A percentile compares a stretch with the other conserved stretches of the same genome.
Conservation (phyloP, 2,888 invertebrate species). For the Sesia bembeciformis region DNA sequence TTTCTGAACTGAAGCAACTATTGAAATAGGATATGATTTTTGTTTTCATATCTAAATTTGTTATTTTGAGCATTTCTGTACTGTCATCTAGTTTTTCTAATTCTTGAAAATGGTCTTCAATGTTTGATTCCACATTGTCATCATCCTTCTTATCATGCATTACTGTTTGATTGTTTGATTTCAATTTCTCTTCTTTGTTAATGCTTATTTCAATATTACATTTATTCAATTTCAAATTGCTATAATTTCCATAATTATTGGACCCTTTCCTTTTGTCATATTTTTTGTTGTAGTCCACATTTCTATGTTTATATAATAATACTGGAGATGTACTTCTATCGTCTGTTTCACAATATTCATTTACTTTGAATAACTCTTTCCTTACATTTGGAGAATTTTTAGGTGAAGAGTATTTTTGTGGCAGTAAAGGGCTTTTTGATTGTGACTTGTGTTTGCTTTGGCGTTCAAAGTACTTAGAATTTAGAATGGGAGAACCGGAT, state of each 20-base stretch:
- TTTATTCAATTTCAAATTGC: too few species aligned
- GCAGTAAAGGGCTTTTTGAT: neutral
- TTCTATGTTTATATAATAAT: neutral
- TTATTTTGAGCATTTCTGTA: slow-evolving; percentile 1
- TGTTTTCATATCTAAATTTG: slow-evolving; percentile 21
- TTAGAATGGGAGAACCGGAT: neutral
- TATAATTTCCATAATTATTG: too few species aligned
- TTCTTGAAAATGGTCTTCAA: neutral
- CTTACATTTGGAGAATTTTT: neutral
- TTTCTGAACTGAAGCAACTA: slow-evolving; percentile 43
- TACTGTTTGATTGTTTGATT: neutral
- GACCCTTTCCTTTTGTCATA: neutral
- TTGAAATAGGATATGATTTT: slow-evolving; percentile 47
- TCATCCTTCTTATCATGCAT: neutral
- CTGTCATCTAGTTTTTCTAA: neutral
- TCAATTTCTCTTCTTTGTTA: too few species aligned
- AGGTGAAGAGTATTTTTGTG: neutral
- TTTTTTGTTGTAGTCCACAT: neutral
- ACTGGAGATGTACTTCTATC: neutral
- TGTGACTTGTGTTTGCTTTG: neutral
- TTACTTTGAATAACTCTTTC: too few species aligned
- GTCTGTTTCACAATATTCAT: too few species aligned
- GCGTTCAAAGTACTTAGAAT: neutral
- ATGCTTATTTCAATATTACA: too few species aligned
- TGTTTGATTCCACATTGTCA: neutral